Percentiles rank a stretch among this genome's conserved stretches.
phyloP scores from a whole-genome alignment of 2,113 vertebrate species.

The Gasterosteus aculeatus region DNA sequence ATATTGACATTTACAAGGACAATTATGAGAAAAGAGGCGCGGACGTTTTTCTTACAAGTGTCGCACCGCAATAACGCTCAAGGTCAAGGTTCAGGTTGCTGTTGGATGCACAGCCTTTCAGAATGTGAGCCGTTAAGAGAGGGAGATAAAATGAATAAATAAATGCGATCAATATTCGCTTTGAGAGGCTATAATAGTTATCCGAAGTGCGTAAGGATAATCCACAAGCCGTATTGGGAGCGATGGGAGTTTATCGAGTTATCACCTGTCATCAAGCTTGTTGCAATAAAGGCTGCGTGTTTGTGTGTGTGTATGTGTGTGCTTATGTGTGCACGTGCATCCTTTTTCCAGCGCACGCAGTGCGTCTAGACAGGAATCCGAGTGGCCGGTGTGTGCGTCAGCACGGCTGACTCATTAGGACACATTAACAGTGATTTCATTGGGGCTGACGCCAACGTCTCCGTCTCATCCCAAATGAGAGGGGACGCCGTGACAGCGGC shows the following conservation, averaged over 20 bases:
- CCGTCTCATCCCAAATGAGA: conserved; percentile 61
- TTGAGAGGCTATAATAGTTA: conserved; percentile 15
- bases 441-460: conserved; percentile 65
- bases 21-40: conserved; percentile 62
- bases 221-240: not conserved
- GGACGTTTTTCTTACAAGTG: conserved; percentile 52
- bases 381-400: conserved; percentile 58
- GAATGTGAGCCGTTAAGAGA: not conserved
- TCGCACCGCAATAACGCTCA: conserved; percentile 45
- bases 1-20: conserved; percentile 73
- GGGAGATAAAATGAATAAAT: not conserved
- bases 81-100: conserved; percentile 60
- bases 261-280: conserved; percentile 14
- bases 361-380: conserved; percentile 63
- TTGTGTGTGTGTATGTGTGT: not conserved
- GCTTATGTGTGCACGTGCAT: not conserved
- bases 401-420: conserved; percentile 69
- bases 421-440: conserved; percentile 74
- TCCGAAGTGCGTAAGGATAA: conserved; percentile 3
- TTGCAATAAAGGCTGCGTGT: conserved; percentile 2
- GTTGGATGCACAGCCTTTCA: conserved; percentile 19
- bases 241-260: conserved; percentile 14
- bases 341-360: conserved; percentile 1
- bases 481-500: conserved; percentile 59
- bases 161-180: conserved; percentile 17